Conservation (phyloP, 1,140 invertebrate genomes). For the Mactra quadrangularis region DNA sequence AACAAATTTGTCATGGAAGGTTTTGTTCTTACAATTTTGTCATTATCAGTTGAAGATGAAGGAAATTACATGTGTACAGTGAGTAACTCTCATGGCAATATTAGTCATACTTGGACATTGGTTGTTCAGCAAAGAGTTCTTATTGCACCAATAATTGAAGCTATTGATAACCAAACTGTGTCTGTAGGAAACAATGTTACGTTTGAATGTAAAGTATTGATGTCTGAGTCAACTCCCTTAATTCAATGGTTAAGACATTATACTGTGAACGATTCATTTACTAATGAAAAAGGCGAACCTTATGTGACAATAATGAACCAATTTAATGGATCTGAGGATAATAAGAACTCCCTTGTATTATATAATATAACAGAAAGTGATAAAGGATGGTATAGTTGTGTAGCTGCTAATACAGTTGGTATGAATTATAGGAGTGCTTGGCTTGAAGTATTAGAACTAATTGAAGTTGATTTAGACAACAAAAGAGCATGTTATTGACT, state of each 20-base stretch:
- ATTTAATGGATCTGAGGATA: slow-evolving; percentile 83
- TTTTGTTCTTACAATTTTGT: slow-evolving; percentile 3
- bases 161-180: slow-evolving; percentile 88
- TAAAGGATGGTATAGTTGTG: slow-evolving; percentile 96
- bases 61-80: slow-evolving; percentile 36
- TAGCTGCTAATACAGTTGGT: slow-evolving; percentile 93
- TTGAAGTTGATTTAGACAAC: too few relatives aligned
- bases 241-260: slow-evolving; percentile 90
- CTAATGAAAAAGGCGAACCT: slow-evolving; percentile 69
- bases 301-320: slow-evolving; percentile 67
- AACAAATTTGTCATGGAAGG: too few relatives aligned
- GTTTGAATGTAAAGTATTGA: slow-evolving; percentile 90
- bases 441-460: slow-evolving; percentile 89
- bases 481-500: too few relatives aligned
- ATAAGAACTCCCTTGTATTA: slow-evolving; percentile 89
- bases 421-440: slow-evolving; percentile 91
- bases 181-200: slow-evolving; percentile 87
- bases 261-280: slow-evolving; percentile 81
- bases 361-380: slow-evolving; percentile 93
- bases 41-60: neutral
- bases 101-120: slow-evolving; percentile 12
- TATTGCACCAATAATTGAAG: slow-evolving; percentile 88
- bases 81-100: neutral
- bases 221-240: slow-evolving; percentile 89
- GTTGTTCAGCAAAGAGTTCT: slow-evolving; percentile 18